Base-by-base conservation (phyloP, 2,113 vertebrate species). In the Austrofundulus limnaeus region DNA sequence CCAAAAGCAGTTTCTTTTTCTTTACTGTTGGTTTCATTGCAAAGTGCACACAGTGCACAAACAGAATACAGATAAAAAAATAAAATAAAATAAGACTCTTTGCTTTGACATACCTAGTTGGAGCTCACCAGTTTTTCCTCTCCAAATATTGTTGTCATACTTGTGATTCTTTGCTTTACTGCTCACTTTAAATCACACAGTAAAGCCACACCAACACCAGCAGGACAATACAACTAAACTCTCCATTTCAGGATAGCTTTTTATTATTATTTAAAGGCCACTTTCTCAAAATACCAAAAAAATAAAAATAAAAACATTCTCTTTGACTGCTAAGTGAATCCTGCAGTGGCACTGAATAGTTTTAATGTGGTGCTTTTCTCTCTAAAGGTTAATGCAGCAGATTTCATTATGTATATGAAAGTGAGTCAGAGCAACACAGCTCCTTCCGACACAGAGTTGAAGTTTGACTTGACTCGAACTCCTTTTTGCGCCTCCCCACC, bases 351-450 rank as follows among this genome's bases (percentile, higher is more conserved):
- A 73, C 76, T 75, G 72, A 66, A 61, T 65, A 48, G 38, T 67
- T 61, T n/a, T 61, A 62, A 72, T 75, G 66, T 62, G 67, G 61
- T 53, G 16, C 47, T n/a, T 21, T 39, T 65, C 76, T 78, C 66
- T 81, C 52, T 78, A 80, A 87, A 86, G 83, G 83, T 77, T 83
- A 77, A 47, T 50, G 68, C 66, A 66, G 75, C 50, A 72, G 52
- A 58, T 79, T 60, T 85, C 61, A 81, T 89, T 84, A 83, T 57
- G 75, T 83, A 77, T 61, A 78, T 68, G 58, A 77, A 85, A 81
- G 50, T 60, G 68, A 49, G 48, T 54, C 59, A 66, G 60, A 60
- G 17, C 31, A 68, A 78, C n/a, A 7, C 48, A 60, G 42, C 72
- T 67, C 49, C n/a, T 85, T 68, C 71, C 77, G 55, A 78, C 61